Conservation (phyloP, 2,797 vertebrate species). For the Typhlichthys subterraneus region DNA sequence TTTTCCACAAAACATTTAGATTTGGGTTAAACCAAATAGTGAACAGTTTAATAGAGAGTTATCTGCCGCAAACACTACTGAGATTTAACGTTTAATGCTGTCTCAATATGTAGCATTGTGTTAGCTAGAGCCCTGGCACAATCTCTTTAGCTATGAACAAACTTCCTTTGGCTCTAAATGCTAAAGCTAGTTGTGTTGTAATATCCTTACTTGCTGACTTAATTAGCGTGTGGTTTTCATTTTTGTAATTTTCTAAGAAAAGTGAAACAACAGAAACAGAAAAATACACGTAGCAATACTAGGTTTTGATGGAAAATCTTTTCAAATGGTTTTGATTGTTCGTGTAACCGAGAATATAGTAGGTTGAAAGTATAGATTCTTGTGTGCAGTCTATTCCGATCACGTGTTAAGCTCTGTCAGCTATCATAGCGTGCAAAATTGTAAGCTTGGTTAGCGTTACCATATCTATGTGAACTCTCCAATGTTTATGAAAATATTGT, state of each 20-base stretch:
- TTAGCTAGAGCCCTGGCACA: constrained; percentile 32
- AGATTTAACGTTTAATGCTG: constrained; percentile 51
- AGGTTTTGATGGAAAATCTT: constrained; percentile 60
- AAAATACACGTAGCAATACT: constrained; percentile 70
- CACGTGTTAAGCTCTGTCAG: constrained; percentile 23
- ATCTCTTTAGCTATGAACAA: constrained; percentile 47
- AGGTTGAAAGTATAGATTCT: constrained; percentile 7
- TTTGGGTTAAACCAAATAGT: constrained; percentile 72
- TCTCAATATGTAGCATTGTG: constrained; percentile 63
- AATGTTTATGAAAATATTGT: constrained; percentile 19
- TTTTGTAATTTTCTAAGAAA: constrained; percentile 67
- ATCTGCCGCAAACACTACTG: constrained; percentile 63
- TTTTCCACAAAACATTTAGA: constrained; percentile 38
- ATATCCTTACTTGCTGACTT: constrained; percentile 51
- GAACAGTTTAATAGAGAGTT: constrained; percentile 50
- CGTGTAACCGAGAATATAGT: too few relatives aligned
- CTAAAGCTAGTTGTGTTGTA: constrained; percentile 47
- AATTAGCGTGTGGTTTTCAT: constrained; percentile 47
- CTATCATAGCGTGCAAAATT: constrained; percentile 27
- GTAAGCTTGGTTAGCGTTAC: constrained; percentile 36
- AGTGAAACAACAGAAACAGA: constrained; percentile 25
- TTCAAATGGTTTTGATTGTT: constrained; percentile 24
- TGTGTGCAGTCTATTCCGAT: constrained; percentile 25
- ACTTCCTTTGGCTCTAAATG: constrained; percentile 55
- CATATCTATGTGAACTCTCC: constrained; percentile 62